phyloP scores from a whole-genome alignment of 2,113 vertebrate species.

The Coryphaenoides rupestris region DNA sequence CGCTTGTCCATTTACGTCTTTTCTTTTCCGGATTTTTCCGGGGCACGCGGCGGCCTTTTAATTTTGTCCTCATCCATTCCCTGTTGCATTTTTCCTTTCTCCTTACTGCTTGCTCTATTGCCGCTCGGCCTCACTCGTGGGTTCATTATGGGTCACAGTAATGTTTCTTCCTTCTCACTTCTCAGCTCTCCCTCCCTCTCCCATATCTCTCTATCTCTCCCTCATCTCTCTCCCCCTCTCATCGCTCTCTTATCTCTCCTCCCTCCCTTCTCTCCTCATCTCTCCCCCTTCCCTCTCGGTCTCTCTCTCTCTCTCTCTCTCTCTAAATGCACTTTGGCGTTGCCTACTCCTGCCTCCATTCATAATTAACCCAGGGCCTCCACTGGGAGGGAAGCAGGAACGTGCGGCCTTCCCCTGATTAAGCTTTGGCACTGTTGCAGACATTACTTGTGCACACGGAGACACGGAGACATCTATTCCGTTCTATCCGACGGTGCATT shows the following conservation, averaged over 20 bases:
- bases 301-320: slow-evolving; percentile 29
- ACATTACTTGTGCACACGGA: slow-evolving; percentile 57
- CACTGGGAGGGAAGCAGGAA: slow-evolving; percentile 48
- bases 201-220: slow-evolving; percentile 29
- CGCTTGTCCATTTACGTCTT: too few relatives aligned
- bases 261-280: slow-evolving; percentile 1
- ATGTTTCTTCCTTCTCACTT: slow-evolving; percentile 22
- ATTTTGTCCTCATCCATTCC: background rate
- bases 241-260: slow-evolving; percentile 28
- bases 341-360: slow-evolving; percentile 46
- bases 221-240: slow-evolving; percentile 30
- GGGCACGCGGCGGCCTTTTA: background rate
- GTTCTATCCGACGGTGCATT: slow-evolving; percentile 32
- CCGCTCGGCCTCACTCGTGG: slow-evolving; percentile 16
- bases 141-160: slow-evolving; percentile 41
- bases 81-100: slow-evolving; percentile 27
- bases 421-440: slow-evolving; percentile 48
- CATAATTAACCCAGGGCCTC: slow-evolving; percentile 66
- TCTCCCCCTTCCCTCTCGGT: slow-evolving; percentile 18
- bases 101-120: slow-evolving; percentile 32
- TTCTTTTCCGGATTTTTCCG: too few relatives aligned
- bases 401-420: slow-evolving; percentile 49
- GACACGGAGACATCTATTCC: slow-evolving; percentile 34
- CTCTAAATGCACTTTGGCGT: slow-evolving; percentile 36
- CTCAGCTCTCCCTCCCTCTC: slow-evolving; percentile 16